A percentile compares a stretch with the other conserved stretches of the same genome.
Evolutionary conservation across 2,113 vertebrate species (phyloP).

Genomic region (Rissa tridactyla): DNA sequence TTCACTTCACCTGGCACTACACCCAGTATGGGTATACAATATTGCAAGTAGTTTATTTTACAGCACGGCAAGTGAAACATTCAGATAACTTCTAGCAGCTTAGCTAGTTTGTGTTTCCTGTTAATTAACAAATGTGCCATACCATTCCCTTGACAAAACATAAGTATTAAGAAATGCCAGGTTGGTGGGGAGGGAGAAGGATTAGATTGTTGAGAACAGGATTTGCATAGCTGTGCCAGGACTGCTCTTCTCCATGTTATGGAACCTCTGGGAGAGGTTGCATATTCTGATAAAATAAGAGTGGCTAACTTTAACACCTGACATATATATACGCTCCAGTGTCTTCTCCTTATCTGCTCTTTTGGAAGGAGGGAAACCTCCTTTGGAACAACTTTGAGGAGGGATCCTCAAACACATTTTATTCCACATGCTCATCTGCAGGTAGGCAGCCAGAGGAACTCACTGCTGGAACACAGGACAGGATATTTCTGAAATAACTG

Average conservation of each 20-base stretch:
- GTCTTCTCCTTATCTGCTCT: background rate
- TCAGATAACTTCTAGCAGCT: background rate
- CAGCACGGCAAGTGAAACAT: background rate
- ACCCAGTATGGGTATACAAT: background rate
- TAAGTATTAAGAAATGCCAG: background rate
- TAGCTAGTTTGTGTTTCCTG: background rate
- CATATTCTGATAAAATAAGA: accelerated
- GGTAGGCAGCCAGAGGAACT: background rate
- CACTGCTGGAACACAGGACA: background rate
- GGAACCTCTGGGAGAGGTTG: background rate
- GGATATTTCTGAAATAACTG: background rate
- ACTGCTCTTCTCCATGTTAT: background rate
- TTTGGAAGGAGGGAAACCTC: background rate
- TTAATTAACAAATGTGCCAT: background rate
- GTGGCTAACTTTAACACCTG: background rate
- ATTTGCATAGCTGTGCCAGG: background rate
- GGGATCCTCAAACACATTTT: background rate
- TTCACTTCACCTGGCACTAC: background rate
- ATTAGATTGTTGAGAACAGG: background rate
- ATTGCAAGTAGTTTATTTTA: background rate
- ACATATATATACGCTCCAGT: background rate
- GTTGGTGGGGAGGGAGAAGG: background rate
- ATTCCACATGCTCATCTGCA: background rate
- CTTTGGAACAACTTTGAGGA: background rate
- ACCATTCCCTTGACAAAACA: background rate